Evolutionary conservation across 2,888 invertebrate genomes (phyloP), one percentile per base, ranked within the genome.

Genomic region (Caenorhabditis virilis): DNA sequence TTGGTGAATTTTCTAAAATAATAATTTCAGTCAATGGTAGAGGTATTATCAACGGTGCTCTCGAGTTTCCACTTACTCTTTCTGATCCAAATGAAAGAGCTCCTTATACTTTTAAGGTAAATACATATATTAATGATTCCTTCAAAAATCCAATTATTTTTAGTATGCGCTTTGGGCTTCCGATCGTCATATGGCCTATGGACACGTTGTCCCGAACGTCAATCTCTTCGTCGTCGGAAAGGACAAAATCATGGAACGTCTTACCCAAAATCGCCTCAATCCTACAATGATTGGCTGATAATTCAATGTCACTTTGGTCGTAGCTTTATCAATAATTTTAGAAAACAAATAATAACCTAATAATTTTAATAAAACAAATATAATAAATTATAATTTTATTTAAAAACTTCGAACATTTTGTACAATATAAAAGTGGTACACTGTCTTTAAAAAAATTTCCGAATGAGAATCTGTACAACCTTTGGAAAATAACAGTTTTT

Each of bases 171-270:
- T 49, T 5, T 63, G 57, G 57, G 57, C 64, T 27, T 51, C 64
- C 2, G 64, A 64, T 58, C 58, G 64, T 54, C 64, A 64, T 27
- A 58, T 58, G 58, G 58, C 59, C 30, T 74, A 70, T 38, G 70
- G 69, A n/a, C 73, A 73, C 50, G 70, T 71, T n/a, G 47, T 73
- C 20, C 75, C 76, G 13, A 74, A 73, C 57, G 71, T 71, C 18
- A 74, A 76, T 46, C 35, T 72, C 9, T 67, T 69, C 23, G 52
- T 73, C 11, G 46, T 75, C n/a, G 62, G 61, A 39, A 73, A 72
- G 39, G 67, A 75, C 49, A 73, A 73, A 55, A 73, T 75, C 20
- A 69, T 75, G 67, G 59, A 69, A 43, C 35, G 75, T 30, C 61
- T 76, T 36, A 57, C 43, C 41, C 71, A 69, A 33, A 76, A 76